phyloP scores from a whole-genome alignment of 2,113 vertebrate genomes.

The Neotragus pygmaeus region DNA sequence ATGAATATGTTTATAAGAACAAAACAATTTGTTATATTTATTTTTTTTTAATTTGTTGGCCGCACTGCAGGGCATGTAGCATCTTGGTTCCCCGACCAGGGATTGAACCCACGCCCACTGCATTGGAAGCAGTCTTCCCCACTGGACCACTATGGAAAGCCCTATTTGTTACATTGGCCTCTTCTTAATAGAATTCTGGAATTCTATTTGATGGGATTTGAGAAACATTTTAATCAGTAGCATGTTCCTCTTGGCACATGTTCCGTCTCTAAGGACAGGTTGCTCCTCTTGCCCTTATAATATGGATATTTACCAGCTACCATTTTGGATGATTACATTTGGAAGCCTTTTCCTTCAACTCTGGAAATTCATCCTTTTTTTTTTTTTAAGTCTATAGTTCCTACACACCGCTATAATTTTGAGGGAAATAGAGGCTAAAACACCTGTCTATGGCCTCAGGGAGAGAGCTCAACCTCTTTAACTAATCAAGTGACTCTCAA shows the following conservation, averaged over 20 bases:
- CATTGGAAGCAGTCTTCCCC: not conserved
- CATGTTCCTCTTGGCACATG: not conserved
- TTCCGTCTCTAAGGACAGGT: not conserved
- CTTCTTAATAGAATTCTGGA: constrained; percentile 2
- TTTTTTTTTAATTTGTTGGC: not conserved
- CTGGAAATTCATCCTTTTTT: not conserved
- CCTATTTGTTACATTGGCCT: not conserved
- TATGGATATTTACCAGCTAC: not conserved
- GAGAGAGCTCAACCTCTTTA: not conserved
- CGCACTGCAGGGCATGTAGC: rapidly evolving
- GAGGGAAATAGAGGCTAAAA: not conserved
- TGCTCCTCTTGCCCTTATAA: not conserved
- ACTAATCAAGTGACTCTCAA: not conserved
- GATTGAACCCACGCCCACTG: not conserved
- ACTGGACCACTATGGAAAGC: not conserved
- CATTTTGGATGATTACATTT: not conserved
- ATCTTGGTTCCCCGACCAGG: not conserved
- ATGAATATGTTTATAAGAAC: not conserved
- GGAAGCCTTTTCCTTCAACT: not conserved
- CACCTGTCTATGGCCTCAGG: not conserved
- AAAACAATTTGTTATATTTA: not conserved
- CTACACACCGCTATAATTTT: not conserved
- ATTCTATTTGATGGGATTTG: not conserved
- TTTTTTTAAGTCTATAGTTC: not conserved
- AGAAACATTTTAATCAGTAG: not conserved